Conservation (phyloP, 2,888 invertebrate species). For the Drosophila diplacantha region DNA sequence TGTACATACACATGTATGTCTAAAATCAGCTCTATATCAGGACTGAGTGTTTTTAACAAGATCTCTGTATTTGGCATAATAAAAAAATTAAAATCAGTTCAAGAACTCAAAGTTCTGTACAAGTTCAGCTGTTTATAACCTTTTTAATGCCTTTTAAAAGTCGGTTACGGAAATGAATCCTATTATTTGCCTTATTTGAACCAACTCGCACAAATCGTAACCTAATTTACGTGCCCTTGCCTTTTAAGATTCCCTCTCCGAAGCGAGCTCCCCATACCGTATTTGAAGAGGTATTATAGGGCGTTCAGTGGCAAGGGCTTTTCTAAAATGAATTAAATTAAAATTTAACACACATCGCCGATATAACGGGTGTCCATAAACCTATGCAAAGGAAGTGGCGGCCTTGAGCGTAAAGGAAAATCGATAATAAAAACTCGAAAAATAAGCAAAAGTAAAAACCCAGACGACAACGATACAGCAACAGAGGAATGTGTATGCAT, state of each 20-base stretch:
- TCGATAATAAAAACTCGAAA: slow-evolving; percentile 42
- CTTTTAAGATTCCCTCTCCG: slow-evolving; percentile 7
- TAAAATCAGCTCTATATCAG: neutral
- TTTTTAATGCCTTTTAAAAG: neutral
- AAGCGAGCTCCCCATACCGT: slow-evolving; percentile 15
- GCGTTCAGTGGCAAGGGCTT: neutral
- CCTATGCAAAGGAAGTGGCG: slow-evolving; percentile 29
- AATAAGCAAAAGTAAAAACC: slow-evolving; percentile 37
- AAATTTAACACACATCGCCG: slow-evolving; percentile 15
- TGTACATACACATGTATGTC: no score
- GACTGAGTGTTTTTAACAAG: neutral
- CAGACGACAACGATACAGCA: slow-evolving; percentile 12
- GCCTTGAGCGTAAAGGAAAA: slow-evolving; percentile 48
- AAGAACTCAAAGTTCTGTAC: neutral
- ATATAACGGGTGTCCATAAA: slow-evolving; percentile 2
- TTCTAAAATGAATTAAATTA: slow-evolving; percentile 6
- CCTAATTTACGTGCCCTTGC: neutral
- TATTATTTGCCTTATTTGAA: neutral
- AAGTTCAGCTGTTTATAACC: no score
- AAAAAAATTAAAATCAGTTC: neutral
- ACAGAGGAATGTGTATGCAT: slow-evolving; percentile 18
- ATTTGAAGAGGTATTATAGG: neutral
- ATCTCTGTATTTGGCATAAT: neutral
- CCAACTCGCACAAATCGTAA: neutral
- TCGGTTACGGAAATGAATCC: neutral